Evolutionary conservation across 2,113 vertebrate genomes (phyloP), one percentile per base, ranked within the genome.

Genomic region (Chrysochloris asiatica): DNA sequence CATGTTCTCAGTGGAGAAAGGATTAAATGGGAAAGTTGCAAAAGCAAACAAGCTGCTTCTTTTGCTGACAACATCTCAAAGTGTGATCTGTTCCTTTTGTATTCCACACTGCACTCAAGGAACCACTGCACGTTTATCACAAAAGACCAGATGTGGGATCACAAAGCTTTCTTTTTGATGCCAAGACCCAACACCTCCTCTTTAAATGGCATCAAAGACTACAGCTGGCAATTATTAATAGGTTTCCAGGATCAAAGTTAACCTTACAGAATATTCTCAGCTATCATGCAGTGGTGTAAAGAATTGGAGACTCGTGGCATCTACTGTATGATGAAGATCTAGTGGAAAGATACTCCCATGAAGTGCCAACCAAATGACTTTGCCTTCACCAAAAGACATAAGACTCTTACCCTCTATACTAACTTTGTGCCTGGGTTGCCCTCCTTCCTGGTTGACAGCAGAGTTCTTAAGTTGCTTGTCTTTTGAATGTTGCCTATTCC

Each of bases 51-150:
- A 97, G 98, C 50, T 99, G 99, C 97, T 99, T 99, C 96, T 99
- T n/a, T 99, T 97, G 98, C 99, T 50, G 98, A 99, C 16, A 98
- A 99, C 95, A 98, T 99, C n/a, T n/a, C n/a, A n/a, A n/a, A n/a
- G n/a, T n/a, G n/a, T n/a, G n/a, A n/a, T n/a, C n/a, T n/a, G n/a
- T n/a, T n/a, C n/a, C n/a, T n/a, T n/a, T n/a, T n/a, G n/a, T n/a
- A n/a, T n/a, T n/a, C n/a, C n/a, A n/a, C n/a, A n/a, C n/a, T n/a
- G n/a, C n/a, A n/a, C n/a, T n/a, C n/a, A n/a, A n/a, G n/a, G n/a
- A n/a, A n/a, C n/a, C n/a, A n/a, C n/a, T n/a, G n/a, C n/a, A n/a
- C n/a, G n/a, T n/a, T n/a, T n/a, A n/a, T n/a, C n/a, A n/a, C n/a
- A n/a, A n/a, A n/a, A n/a, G n/a, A n/a, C n/a, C n/a, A n/a, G n/a